A percentile compares a stretch with the other conserved stretches of the same genome.
phyloP scores from a whole-genome alignment of 2,888 invertebrate genomes.

The Hemithea aestivaria region DNA sequence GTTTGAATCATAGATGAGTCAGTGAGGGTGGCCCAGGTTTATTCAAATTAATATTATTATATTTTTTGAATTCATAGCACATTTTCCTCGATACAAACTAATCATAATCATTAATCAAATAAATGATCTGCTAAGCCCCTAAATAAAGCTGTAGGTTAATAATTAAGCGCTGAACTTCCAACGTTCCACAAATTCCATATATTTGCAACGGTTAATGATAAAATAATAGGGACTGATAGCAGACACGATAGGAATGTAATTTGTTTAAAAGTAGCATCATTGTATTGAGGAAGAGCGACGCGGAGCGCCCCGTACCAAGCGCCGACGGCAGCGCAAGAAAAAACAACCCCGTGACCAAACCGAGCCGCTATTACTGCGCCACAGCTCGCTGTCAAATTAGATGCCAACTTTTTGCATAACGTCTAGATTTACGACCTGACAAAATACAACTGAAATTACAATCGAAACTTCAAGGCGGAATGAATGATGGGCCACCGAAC shows the following conservation, averaged over 20 bases:
- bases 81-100: conserved; percentile 21
- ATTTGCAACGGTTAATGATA: conserved; percentile 72
- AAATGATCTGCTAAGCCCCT: conserved; percentile 21
- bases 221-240: conserved; percentile 73
- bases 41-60: conserved; percentile 38
- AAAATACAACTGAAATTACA: conserved; percentile 36
- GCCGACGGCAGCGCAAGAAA: conserved; percentile 58
- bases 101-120: conserved; percentile 24
- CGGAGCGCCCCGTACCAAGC: conserved; percentile 57
- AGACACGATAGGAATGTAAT: conserved; percentile 76
- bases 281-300: conserved; percentile 49
- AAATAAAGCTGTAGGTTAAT: conserved; percentile 22
- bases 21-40: conserved; percentile 24
- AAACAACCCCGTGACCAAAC: conserved; percentile 68
- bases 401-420: conserved; percentile 47
- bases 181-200: conserved; percentile 36
- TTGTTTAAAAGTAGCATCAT: conserved; percentile 72
- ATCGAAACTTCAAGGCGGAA: conserved; percentile 36
- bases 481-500: conserved; percentile 19
- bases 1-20: conserved; percentile 20
- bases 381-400: conserved; percentile 43
- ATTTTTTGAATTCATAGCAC: conserved; percentile 23
- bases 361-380: conserved; percentile 47
- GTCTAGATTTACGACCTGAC: conserved; percentile 41
- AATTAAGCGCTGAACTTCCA: conserved; percentile 51